A percentile compares a stretch with the other conserved stretches of the same genome.
These are phyloP conservation scores for Poecilus cupreus DNA, from an alignment of 2,888 invertebrate genomes.

Conservation along the genomic window DNA sequence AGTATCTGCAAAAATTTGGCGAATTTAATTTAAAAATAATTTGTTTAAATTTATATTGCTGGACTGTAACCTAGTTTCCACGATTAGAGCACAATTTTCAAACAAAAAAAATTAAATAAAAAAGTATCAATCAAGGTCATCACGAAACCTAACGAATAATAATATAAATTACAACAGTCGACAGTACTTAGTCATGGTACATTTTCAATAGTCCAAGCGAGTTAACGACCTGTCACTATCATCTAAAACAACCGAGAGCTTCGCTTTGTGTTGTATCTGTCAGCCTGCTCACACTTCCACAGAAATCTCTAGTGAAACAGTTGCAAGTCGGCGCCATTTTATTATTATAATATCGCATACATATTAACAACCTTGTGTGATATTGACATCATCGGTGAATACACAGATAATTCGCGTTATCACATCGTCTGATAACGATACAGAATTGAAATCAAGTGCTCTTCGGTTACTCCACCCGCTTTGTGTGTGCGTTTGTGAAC, in stretches of 20 bases:
- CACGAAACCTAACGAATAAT: background rate
- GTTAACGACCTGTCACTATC: conserved; percentile 45
- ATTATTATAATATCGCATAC: background rate
- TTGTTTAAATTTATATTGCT: background rate
- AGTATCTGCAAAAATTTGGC: background rate
- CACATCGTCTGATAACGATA: conserved; percentile 3
- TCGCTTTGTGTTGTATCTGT: background rate
- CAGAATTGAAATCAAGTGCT: background rate
- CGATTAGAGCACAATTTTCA: conserved; percentile 1
- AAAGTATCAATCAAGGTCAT: conserved; percentile 24
- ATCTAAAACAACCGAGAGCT: conserved; percentile 8
- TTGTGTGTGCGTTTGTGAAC: conserved; percentile 30
- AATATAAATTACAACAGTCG: conserved; percentile 1
- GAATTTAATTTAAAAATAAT: too few relatives aligned
- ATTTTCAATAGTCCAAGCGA: conserved; percentile 21
- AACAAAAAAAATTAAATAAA: conserved; percentile 3
- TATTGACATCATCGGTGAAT: conserved; percentile 18
- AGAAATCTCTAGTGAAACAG: background rate
- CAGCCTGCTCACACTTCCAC: background rate
- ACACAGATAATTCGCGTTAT: conserved; percentile 3
- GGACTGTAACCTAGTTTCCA: background rate
- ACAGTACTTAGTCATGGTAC: conserved; percentile 36
- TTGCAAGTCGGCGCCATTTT: background rate
- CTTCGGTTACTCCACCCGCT: conserved; percentile 9
- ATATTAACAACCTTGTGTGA: conserved; percentile 15